A percentile compares a stretch with the other conserved stretches of the same genome.
Conservation (phyloP, 2,113 vertebrate genomes). For the Phalacrocorax brasilianus region DNA sequence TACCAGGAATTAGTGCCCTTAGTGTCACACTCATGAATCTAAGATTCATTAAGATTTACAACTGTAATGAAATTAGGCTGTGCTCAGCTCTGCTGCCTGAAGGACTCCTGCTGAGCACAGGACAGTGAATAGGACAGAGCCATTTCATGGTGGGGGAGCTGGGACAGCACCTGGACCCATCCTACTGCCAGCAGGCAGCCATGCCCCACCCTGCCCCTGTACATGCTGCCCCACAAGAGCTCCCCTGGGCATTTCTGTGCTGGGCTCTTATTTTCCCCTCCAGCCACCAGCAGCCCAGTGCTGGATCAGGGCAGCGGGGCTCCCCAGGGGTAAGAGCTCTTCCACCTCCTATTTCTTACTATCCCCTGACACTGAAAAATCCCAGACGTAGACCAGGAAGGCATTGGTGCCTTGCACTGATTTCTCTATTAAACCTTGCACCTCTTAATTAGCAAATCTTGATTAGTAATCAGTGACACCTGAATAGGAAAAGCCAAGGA, state of each 20-base stretch:
- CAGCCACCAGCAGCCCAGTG: background rate
- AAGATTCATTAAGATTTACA: background rate
- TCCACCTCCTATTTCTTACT: rapidly evolving
- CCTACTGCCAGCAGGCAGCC: rapidly evolving
- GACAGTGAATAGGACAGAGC: background rate
- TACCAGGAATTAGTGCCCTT: background rate
- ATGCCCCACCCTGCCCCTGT: too few relatives aligned
- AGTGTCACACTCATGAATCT: background rate
- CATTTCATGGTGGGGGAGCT: rapidly evolving
- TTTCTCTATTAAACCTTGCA: background rate
- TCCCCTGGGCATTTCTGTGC: background rate
- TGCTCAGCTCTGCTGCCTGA: background rate
- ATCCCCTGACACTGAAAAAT: background rate
- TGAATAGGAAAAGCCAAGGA: background rate
- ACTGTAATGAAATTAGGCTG: background rate
- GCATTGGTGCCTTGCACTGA: background rate
- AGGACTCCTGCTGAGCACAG: rapidly evolving
- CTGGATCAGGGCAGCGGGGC: rapidly evolving
- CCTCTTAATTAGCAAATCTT: background rate
- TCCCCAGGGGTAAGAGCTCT: background rate
- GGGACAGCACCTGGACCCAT: background rate
- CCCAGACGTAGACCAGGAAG: background rate
- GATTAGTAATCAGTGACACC: background rate
- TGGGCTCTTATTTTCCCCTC: background rate
- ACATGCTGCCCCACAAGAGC: background rate